Percentiles rank a stretch among this genome's conserved stretches.
Evolutionary conservation across 2,888 invertebrate species (phyloP).

Genomic region (Germaria angustata): DNA sequence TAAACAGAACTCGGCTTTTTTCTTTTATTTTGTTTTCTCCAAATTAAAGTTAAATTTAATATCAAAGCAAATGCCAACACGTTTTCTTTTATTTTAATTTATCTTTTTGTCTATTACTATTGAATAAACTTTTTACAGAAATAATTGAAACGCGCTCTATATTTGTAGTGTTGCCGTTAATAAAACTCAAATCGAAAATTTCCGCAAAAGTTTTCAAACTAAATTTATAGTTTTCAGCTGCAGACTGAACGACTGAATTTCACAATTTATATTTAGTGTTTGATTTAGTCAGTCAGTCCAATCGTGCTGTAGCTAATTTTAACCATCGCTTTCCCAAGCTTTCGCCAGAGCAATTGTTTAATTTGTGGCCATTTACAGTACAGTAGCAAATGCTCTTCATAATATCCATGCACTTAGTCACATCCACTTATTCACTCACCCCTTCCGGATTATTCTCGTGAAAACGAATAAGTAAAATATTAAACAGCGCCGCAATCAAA

Average conservation of each 20-base stretch:
- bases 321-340: slow-evolving; percentile 59
- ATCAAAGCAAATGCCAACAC: slow-evolving; percentile 54
- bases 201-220: slow-evolving; percentile 42
- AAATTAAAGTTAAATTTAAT: not conserved
- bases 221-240: slow-evolving; percentile 43
- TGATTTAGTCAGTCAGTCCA: slow-evolving; percentile 7
- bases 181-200: slow-evolving; percentile 7
- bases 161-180: slow-evolving; percentile 32
- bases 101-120: not conserved
- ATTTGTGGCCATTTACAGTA: slow-evolving; percentile 69
- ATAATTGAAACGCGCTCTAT: slow-evolving; percentile 53
- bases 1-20: not conserved
- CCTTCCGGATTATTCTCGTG: slow-evolving; percentile 70
- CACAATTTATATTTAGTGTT: slow-evolving; percentile 20
- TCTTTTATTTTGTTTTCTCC: not conserved
- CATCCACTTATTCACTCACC: slow-evolving; percentile 70
- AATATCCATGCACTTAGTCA: not conserved
- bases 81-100: slow-evolving; percentile 21
- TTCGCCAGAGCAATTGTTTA: slow-evolving; percentile 72
- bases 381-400: slow-evolving; percentile 1
- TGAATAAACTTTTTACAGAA: not conserved
- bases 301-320: slow-evolving; percentile 23
- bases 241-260: slow-evolving; percentile 70
- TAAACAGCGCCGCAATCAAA: not conserved
- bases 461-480: not conserved